Base-by-base conservation (phyloP, 2,888 invertebrate genomes). In the Bedellia somnulentella region DNA sequence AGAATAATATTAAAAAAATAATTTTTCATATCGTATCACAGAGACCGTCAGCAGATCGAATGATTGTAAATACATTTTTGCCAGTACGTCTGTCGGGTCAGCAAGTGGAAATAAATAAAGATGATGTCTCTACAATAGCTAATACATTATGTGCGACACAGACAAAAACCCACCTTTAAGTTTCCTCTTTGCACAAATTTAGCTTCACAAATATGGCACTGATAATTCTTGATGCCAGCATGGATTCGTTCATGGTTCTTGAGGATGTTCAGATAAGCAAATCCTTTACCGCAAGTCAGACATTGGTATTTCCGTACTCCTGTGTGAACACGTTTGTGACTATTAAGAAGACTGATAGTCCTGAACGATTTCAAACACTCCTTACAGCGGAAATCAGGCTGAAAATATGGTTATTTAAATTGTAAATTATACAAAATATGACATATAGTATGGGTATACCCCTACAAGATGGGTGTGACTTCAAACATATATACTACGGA, bases 241-340 rank as follows among this genome's bases (percentile, higher is more conserved):
- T 87, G 87, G 12, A 85, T 86, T 37, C 82, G 67, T 46, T 86
- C 85, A 44, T 87, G 87, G 43, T 86, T 86, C 45, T 80, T 80
- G 27, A 87, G 53, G 44, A 83, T 83, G 41, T 83, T 83, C 39
- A 82, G 79, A 22, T 83, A 83, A 0, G 81, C 82, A 46, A 83
- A 84, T 44, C 79, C 78, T 58, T 83, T 83, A 8, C 80, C 80
- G 40, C 83, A 84, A 3, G 66, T 68, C 25, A 73, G 64, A 40
- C 83, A 84, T 36, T 80, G 71, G 50, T 83, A 82, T 22, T 80
- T 80, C 26, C 80, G 68, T 21, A 70, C 57, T 9, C 82, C 82
- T 1, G 75, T 78, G 46, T 84, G 83, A 0, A 75, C 78, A 26
- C 82, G 78, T 18, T 62, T 63, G 44, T 84, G 83, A 40, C 81